A percentile compares a stretch with the other conserved stretches of the same genome.
Conservation (phyloP, 2,888 invertebrate species). For the Acronicta alni region DNA sequence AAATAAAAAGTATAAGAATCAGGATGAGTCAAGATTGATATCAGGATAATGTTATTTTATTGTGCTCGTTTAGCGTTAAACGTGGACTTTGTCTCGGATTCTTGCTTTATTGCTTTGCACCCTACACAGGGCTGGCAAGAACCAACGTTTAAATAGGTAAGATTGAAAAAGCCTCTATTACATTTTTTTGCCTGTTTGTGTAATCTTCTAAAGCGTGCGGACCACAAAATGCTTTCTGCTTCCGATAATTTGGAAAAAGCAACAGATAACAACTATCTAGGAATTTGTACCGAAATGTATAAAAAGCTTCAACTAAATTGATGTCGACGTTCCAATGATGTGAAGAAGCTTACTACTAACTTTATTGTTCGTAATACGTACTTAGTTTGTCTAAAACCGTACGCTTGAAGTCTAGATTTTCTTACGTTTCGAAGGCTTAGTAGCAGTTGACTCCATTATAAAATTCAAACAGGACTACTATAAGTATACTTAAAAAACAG, state of each 20-base stretch:
- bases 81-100: conserved; percentile 57
- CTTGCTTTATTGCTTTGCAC: conserved; percentile 63
- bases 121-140: conserved; percentile 38
- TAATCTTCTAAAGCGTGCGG: conserved; percentile 4
- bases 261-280: conserved; percentile 25
- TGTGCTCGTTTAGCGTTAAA: conserved; percentile 68
- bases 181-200: not conserved
- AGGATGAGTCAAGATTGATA: conserved; percentile 47
- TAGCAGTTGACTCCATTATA: too few relatives aligned
- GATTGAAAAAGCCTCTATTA: not conserved
- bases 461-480: too few relatives aligned
- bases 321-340: conserved; percentile 18
- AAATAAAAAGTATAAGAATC: conserved; percentile 42
- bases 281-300: conserved; percentile 26
- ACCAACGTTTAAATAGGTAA: too few relatives aligned
- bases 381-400: not conserved
- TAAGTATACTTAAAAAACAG: too few relatives aligned
- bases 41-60: conserved; percentile 67
- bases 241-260: conserved; percentile 6
- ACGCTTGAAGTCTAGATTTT: too few relatives aligned
- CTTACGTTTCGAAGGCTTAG: too few relatives aligned
- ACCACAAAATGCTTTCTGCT: conserved; percentile 11
- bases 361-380: not conserved
- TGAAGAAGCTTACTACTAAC: not conserved
- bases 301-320: conserved; percentile 13